phyloP scores from a whole-genome alignment of 2,113 vertebrate species.

The Porphyrio hochstetteri region DNA sequence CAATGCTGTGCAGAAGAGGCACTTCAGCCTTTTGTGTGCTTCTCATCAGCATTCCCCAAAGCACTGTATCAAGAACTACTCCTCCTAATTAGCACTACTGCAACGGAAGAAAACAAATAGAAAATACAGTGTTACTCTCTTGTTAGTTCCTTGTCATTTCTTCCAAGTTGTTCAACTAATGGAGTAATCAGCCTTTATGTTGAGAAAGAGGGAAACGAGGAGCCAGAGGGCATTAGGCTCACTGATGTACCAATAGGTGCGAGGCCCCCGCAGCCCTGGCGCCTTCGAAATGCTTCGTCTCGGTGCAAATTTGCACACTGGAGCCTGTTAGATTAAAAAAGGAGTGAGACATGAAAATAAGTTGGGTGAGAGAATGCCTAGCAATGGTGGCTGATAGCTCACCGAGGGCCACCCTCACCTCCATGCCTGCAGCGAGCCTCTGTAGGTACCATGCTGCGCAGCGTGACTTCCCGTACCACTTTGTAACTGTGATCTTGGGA shows the following conservation, averaged over 20 bases:
- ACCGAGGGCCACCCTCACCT: background rate
- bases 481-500: background rate
- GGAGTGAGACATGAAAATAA: constrained; percentile 31
- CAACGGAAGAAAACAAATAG: constrained; percentile 49
- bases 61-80: constrained; percentile 31
- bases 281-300: background rate
- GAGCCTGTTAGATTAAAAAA: constrained; percentile 16
- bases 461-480: background rate
- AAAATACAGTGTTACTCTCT: constrained; percentile 58
- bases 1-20: background rate
- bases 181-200: constrained; percentile 19
- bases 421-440: background rate
- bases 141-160: constrained; percentile 58
- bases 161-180: constrained; percentile 49
- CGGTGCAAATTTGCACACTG: constrained; percentile 4
- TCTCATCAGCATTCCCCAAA: constrained; percentile 60
- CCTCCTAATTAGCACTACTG: constrained; percentile 49
- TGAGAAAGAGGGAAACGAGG: background rate
- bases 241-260: constrained; percentile 11
- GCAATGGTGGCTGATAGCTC: background rate
- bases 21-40: constrained; percentile 50
- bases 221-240: background rate
- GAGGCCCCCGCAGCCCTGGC: background rate
- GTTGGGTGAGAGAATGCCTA: constrained; percentile 18
- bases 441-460: background rate